Base-by-base conservation (phyloP, 2,797 vertebrate genomes). In the Pseudochirops corinnae region DNA sequence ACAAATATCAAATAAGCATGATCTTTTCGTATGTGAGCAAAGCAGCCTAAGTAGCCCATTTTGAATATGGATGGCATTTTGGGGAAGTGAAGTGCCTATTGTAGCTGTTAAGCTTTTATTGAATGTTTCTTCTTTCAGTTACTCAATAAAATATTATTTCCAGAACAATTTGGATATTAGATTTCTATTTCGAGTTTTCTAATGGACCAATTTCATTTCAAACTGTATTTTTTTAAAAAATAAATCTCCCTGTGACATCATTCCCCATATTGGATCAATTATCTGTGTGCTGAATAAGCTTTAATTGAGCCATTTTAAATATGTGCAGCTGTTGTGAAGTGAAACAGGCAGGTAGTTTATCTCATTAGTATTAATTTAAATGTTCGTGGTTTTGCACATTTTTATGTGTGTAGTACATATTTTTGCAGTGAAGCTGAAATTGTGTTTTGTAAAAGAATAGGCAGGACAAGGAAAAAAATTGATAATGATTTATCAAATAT, bases 271-370 rank as follows among this genome's bases (percentile, higher is more conserved):
- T 98, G 97, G 96, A 98, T 98, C 96, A 98, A 97, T 98, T 98
- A 98, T 98, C 95, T 97, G 96, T 94, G 92, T 95, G 96, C 97
- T 97, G 98, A 98, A 98, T 98, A 98, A 98, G 98, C 96, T 98
- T 99, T 98, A 98, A 98, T 98, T 98, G 98, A 98, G 97, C 94
- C 91, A 97, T 98, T 98, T 98, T 98, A 98, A 98, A 98, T 96
- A 96, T 94, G 91, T 98, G 94, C 97, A 98, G 97, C 98, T 98
- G 97, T 98, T 98, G 92, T 98, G 94, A 96, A 98, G 39, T 94
- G 96, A 98, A 98, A 97, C 94, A 98, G 95, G 95, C 94, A 98
- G 97, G 96, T 98, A 97, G 97, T 98, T 98, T 98, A 98, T 98
- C 97, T 98, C 95, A 97, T 98, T 98, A 98, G 97, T 98, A 97